A percentile compares a stretch with the other conserved stretches of the same genome.
These are phyloP conservation scores for Ia io DNA, from an alignment of 2,113 vertebrate genomes.

Conservation along the genomic window DNA sequence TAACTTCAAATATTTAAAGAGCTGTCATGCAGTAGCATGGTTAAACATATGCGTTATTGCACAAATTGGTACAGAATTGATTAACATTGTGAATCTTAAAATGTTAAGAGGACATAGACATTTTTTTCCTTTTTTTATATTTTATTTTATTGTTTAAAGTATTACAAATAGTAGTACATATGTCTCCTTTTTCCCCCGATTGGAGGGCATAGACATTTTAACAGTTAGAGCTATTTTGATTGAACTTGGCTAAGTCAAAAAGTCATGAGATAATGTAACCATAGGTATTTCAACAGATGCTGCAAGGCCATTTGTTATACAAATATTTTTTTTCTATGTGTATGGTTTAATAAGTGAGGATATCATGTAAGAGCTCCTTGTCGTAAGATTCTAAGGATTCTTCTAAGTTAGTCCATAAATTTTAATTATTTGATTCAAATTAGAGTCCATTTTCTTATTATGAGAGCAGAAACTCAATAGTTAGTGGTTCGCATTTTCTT, in stretches of 20 bases:
- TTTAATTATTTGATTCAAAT: not conserved
- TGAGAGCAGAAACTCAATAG: not conserved
- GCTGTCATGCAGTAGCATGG: not conserved
- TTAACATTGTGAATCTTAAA: not conserved
- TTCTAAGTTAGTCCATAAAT: not conserved
- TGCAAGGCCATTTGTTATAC: not conserved
- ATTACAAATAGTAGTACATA: too few species aligned
- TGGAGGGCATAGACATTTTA: not conserved
- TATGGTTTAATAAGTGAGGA: not conserved
- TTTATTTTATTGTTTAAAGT: too few species aligned
- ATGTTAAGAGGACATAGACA: not conserved
- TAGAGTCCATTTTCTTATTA: not conserved
- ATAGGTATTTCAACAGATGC: not conserved
- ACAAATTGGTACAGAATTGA: not conserved
- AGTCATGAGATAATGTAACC: not conserved
- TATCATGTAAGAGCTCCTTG: not conserved
- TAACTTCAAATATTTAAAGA: not conserved
- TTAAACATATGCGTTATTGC: not conserved
- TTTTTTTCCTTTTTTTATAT: not conserved
- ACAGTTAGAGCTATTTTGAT: not conserved
- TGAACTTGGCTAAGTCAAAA: not conserved
- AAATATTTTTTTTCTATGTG: not conserved
- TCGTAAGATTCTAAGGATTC: not conserved
- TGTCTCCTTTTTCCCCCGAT: too few species aligned
- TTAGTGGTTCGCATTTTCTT: conserved; percentile 10